Conservation (phyloP, 2,797 vertebrate species). For the Falco rusticolus region DNA sequence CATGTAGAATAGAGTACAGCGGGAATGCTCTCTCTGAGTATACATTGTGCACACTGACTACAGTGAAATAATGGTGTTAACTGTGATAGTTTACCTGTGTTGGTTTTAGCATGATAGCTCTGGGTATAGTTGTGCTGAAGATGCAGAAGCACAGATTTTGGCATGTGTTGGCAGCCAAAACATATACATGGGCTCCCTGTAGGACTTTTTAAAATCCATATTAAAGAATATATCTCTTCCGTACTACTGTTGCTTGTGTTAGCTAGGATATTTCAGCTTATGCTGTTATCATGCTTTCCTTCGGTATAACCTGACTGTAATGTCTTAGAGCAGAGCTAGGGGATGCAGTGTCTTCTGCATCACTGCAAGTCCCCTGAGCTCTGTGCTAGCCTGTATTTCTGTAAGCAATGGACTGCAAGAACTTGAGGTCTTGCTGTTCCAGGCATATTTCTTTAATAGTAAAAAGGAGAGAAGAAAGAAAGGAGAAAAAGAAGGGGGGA, state of each 20-base stretch:
- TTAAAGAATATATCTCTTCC: background rate
- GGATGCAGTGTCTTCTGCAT: background rate
- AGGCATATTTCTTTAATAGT: background rate
- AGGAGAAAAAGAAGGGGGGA: background rate
- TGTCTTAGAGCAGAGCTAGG: background rate
- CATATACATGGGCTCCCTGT: accelerated
- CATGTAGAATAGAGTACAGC: background rate
- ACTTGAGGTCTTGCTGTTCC: background rate
- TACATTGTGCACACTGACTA: background rate
- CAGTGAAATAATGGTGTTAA: background rate
- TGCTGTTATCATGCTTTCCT: background rate
- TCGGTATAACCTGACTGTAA: accelerated
- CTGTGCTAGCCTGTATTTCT: background rate
- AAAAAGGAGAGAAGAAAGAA: background rate
- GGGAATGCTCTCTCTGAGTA: background rate
- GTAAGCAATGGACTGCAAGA: background rate
- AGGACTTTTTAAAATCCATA: background rate
- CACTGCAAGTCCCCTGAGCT: background rate
- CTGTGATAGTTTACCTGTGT: background rate
- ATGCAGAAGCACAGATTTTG: background rate
- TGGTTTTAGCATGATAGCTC: background rate
- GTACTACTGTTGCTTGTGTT: background rate
- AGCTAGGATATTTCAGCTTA: background rate
- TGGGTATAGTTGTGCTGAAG: background rate
- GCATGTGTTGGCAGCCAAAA: background rate